Conservation (phyloP, 1,140 invertebrate species). For the Maconellicoccus hirsutus region DNA sequence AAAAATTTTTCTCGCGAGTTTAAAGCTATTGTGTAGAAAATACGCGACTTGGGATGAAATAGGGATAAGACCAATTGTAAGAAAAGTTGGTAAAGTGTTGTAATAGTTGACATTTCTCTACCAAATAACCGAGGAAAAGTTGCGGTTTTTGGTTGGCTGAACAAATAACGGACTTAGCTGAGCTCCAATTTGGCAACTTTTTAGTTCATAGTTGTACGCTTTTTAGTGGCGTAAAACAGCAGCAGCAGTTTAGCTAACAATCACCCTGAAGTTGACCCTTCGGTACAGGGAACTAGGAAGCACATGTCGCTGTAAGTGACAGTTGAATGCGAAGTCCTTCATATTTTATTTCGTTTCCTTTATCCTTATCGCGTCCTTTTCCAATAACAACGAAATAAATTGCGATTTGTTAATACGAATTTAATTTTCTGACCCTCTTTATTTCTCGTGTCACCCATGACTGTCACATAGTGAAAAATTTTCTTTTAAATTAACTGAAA, state of each 20-base stretch:
- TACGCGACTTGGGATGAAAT: background rate
- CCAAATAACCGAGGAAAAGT: conserved; percentile 7
- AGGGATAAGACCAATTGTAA: background rate
- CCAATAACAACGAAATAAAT: conserved; percentile 9
- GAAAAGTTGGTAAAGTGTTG: conserved; percentile 8
- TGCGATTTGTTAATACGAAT: conserved; percentile 2
- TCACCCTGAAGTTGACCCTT: background rate
- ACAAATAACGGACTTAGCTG: conserved; percentile 7
- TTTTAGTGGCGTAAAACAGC: conserved; percentile 7
- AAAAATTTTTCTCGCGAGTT: no score
- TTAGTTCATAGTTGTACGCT: conserved; percentile 3
- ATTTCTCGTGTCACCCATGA: conserved; percentile 6
- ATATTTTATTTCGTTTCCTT: conserved; percentile 9
- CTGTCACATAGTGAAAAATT: background rate
- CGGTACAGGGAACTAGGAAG: background rate
- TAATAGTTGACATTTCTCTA: conserved; percentile 9
- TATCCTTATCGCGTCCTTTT: conserved; percentile 2
- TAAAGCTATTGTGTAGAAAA: no score
- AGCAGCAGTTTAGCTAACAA: background rate
- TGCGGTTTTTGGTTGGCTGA: conserved; percentile 7
- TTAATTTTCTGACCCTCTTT: conserved; percentile 9
- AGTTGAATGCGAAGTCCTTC: conserved; percentile 7
- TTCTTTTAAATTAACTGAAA: background rate
- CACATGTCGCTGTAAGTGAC: conserved; percentile 2
- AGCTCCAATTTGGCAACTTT: conserved; percentile 2